Percentiles rank a stretch among this genome's conserved stretches.
Evolutionary conservation across 2,888 invertebrate species (phyloP).

Genomic region (Trichopoda pennipes): DNA sequence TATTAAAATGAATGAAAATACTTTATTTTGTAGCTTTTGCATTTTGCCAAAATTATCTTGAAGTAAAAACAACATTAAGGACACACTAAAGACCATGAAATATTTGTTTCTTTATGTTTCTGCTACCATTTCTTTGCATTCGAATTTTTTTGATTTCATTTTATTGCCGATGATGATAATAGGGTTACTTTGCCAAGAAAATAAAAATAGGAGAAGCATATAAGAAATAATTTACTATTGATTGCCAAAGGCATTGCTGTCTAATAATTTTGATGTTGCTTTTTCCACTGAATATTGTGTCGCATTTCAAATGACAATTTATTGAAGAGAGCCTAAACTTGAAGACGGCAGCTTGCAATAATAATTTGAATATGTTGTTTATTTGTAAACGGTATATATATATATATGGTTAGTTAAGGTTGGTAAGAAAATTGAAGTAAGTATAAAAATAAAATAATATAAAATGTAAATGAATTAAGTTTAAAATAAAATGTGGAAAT

Average conservation of each 20-base stretch:
- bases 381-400: slow-evolving; percentile 34
- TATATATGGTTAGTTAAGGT: slow-evolving; percentile 14
- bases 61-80: slow-evolving; percentile 48
- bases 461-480: slow-evolving; percentile 40
- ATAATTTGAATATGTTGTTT: slow-evolving; percentile 25
- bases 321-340: slow-evolving; percentile 43
- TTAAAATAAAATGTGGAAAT: slow-evolving; percentile 24
- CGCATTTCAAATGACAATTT: slow-evolving; percentile 53
- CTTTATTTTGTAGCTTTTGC: slow-evolving; percentile 31
- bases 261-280: slow-evolving; percentile 25
- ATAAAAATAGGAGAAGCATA: slow-evolving; percentile 1
- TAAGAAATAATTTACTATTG: slow-evolving; percentile 55
- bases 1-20: slow-evolving; percentile 68
- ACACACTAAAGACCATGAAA: slow-evolving; percentile 15
- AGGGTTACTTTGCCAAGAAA: slow-evolving; percentile 62
- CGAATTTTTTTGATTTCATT: neutral
- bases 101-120: slow-evolving; percentile 22
- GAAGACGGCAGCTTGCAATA: slow-evolving; percentile 19
- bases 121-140: neutral
- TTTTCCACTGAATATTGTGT: slow-evolving; percentile 4
- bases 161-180: slow-evolving; percentile 41
- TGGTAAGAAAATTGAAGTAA: too few species aligned
- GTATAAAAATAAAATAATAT: slow-evolving; percentile 13
- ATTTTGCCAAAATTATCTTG: slow-evolving; percentile 42
- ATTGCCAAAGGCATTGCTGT: slow-evolving; percentile 63